A percentile compares a stretch with the other conserved stretches of the same genome.
These are phyloP conservation scores for Charadrius vociferus DNA, from an alignment of 2,113 vertebrate species.

Conservation along the genomic window DNA sequence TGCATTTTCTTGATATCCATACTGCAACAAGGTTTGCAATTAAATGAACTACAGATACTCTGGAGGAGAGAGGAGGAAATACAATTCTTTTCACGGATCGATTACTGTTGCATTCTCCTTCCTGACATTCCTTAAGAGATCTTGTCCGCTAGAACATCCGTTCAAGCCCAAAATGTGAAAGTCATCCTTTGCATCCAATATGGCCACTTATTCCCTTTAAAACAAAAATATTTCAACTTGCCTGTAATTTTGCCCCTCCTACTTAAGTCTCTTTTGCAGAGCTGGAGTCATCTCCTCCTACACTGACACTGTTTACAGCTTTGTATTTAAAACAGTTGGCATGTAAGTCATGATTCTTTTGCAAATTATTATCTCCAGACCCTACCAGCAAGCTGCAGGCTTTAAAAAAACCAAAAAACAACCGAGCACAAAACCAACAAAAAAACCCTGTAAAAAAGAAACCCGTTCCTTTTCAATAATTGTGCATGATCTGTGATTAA, in stretches of 20 bases:
- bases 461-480: background rate
- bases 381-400: constrained; percentile 14
- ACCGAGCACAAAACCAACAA: background rate
- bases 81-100: background rate
- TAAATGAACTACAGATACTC: background rate
- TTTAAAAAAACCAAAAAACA: background rate
- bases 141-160: background rate
- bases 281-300: constrained; percentile 59
- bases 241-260: constrained; percentile 24
- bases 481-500: background rate
- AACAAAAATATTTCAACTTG: constrained; percentile 1
- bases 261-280: constrained; percentile 29
- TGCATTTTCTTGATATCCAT: background rate
- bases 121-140: background rate
- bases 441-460: background rate
- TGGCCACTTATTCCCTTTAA: background rate
- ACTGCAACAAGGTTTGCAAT: background rate
- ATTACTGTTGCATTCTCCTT: background rate
- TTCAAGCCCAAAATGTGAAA: background rate
- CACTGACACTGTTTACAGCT: constrained; percentile 55
- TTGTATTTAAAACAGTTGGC: constrained; percentile 63
- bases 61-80: background rate
- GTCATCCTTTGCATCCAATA: background rate
- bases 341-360: constrained; percentile 54
- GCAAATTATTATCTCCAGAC: constrained; percentile 50